phyloP scores from a whole-genome alignment of 2,888 invertebrate species.

The Drosophila tanythrix region DNA sequence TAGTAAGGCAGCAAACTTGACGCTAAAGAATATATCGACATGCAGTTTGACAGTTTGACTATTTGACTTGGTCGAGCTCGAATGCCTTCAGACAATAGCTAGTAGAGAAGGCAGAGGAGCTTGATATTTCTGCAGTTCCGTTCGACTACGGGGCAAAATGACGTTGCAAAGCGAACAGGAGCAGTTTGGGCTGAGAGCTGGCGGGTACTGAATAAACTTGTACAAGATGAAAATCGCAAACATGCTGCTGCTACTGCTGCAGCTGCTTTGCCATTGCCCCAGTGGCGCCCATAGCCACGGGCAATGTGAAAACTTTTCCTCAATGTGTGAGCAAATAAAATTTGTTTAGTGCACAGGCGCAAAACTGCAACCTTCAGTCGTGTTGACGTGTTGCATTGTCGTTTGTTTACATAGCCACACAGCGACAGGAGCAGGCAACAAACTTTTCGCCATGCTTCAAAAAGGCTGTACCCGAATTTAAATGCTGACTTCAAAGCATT shows the following conservation, averaged over 20 bases:
- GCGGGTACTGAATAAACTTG: conserved; percentile 68
- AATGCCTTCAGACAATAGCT: conserved; percentile 51
- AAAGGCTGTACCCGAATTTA: conserved; percentile 9
- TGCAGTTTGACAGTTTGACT: conserved; percentile 76
- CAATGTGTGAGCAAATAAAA: conserved; percentile 71
- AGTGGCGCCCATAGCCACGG: conserved; percentile 35
- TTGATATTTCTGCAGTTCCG: conserved; percentile 26
- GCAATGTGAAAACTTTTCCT: conserved; percentile 65
- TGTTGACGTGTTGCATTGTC: conserved; percentile 64
- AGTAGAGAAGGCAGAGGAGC: conserved; percentile 6
- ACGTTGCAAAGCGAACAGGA: conserved; percentile 55
- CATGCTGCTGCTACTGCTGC: conserved; percentile 32
- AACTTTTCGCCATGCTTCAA: conserved; percentile 36
- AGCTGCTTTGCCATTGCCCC: conserved; percentile 20
- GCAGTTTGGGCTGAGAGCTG: conserved; percentile 14
- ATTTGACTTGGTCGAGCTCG: conserved; percentile 72
- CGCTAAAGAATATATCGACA: conserved; percentile 75
- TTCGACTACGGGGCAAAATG: conserved; percentile 41
- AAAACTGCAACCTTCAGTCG: conserved; percentile 53
- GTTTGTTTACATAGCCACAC: conserved; percentile 50
- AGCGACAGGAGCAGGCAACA: conserved; percentile 47
- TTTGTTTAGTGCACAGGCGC: conserved; percentile 67
- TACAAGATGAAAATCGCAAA: conserved; percentile 73
- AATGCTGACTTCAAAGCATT: conserved; percentile 14
- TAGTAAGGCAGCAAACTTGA: conserved; percentile 60